Base-by-base conservation (phyloP, 1,140 invertebrate species). In the Nasonia vitripennis region DNA sequence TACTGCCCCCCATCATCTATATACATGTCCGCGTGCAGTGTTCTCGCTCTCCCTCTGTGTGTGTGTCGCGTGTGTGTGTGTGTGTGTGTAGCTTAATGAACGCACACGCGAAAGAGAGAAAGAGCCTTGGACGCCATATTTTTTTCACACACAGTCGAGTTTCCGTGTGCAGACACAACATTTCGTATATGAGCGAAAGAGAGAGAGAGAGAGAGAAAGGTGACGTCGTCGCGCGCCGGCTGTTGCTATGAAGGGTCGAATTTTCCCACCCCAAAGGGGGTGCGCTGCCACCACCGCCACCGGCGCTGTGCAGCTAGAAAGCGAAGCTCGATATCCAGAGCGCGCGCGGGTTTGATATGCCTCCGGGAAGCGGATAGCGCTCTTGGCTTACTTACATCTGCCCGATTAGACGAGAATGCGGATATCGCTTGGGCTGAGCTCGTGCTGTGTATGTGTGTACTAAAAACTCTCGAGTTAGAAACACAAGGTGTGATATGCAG, bases 231-330 rank as follows among this genome's bases (percentile, higher is more conserved):
- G 77, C 11, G 41, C 10, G n/a, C 17, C 51, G 51, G 78, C 67
- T 80, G 78, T 79, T 79, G 78, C 78, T 79, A 67, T 79, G 78
- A 79, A 67, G 78, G 75, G 75, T 79, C 78, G 78, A 79, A 79
- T 79, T 79, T 79, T 79, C 78, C 78, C 78, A 79, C 78, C 78
- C 78, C 51, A 10, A 41, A 10, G 9, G 78, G 14, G 68, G 68
- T 17, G 55, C 20, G 31, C 68, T 71, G 68, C 68, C 67, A 10
- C 62, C 68, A 34, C 31, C 23, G 0, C n/a, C 68, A 45, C 41
- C 41, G 10, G 10, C 41, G 41, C 41, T 45, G 7, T 45, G 41
- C 41, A 45, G 6, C 41, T 6, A 41, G 41, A 41, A 7, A 41
- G 41, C 6, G 68, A 11, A 14, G 23, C 68, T 34, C 23, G n/a